A percentile compares a stretch with the other conserved stretches of the same genome.
These are phyloP conservation scores for Drosophila insularis DNA, from an alignment of 1,140 invertebrate species.

Conservation along the genomic window DNA sequence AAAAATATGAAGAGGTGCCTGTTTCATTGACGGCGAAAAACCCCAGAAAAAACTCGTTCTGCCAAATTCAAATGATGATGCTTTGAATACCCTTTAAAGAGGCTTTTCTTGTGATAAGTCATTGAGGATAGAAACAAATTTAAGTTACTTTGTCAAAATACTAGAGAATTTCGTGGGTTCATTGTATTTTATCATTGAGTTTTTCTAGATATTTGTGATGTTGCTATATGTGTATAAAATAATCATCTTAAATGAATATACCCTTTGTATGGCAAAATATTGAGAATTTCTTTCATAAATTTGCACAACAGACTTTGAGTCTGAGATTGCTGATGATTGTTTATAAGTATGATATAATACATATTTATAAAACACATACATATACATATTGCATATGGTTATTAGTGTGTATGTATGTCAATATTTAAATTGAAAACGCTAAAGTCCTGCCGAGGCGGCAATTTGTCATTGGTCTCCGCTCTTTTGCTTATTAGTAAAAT, in stretches of 20 bases:
- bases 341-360: conserved; percentile 1
- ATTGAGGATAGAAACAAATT: too few species aligned
- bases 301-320: neutral
- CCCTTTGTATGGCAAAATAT: neutral
- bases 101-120: too few species aligned
- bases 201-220: too few species aligned
- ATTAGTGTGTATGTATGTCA: conserved; percentile 44
- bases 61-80: neutral
- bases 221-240: too few species aligned
- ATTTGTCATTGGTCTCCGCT: conserved; percentile 65
- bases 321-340: neutral
- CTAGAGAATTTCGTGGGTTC: too few species aligned
- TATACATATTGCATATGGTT: neutral
- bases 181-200: too few species aligned
- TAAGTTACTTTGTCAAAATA: too few species aligned
- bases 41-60: neutral
- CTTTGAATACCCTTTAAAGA: neutral
- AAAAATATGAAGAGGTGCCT: neutral
- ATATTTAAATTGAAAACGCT: conserved; percentile 50
- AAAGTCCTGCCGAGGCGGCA: conserved; percentile 36
- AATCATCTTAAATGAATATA: neutral
- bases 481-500: conserved; percentile 78
- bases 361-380: conserved; percentile 4
- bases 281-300: neutral
- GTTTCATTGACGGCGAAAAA: conserved; percentile 4